A percentile compares a stretch with the other conserved stretches of the same genome.
Evolutionary conservation across 2,797 vertebrate species (phyloP).

Genomic region (Notoglanidium macrostoma): DNA sequence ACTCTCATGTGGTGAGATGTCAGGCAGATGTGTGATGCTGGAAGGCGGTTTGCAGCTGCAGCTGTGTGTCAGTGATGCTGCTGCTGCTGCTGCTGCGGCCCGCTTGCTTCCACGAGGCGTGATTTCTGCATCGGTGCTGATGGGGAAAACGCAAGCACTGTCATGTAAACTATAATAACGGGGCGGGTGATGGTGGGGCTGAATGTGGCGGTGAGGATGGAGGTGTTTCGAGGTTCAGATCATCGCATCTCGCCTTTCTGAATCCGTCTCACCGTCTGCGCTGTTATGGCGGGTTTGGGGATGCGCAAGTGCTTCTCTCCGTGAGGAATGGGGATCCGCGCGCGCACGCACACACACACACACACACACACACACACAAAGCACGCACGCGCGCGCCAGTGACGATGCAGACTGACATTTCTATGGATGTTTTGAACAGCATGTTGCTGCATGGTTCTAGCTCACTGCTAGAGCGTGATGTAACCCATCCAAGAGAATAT

Average conservation of each 20-base stretch:
- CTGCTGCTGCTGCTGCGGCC: conserved; percentile 14
- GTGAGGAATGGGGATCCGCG: conserved; percentile 20
- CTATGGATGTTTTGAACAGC: not conserved
- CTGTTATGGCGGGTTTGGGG: conserved; percentile 22
- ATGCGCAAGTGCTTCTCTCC: not conserved
- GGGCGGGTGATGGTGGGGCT: not conserved
- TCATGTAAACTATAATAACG: not conserved
- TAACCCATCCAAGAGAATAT: not conserved
- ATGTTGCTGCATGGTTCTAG: not conserved
- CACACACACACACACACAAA: not conserved
- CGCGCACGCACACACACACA: not conserved
- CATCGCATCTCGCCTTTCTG: not conserved
- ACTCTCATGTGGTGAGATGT: not conserved
- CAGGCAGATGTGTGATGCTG: conserved; percentile 17
- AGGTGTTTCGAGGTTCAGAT: not conserved
- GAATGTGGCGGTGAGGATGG: not conserved
- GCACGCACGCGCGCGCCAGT: not conserved
- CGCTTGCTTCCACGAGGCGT: not conserved
- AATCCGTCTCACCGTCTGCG: not conserved
- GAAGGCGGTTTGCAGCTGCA: not conserved
- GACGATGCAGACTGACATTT: conserved; percentile 1
- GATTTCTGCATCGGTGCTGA: conserved; percentile 17
- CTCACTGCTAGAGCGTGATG: not conserved
- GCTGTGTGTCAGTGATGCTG: conserved; percentile 15
- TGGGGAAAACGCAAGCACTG: not conserved